These are phyloP conservation scores for Cabera pusaria DNA, from an alignment of 2,888 invertebrate species.

Conservation along the genomic window DNA sequence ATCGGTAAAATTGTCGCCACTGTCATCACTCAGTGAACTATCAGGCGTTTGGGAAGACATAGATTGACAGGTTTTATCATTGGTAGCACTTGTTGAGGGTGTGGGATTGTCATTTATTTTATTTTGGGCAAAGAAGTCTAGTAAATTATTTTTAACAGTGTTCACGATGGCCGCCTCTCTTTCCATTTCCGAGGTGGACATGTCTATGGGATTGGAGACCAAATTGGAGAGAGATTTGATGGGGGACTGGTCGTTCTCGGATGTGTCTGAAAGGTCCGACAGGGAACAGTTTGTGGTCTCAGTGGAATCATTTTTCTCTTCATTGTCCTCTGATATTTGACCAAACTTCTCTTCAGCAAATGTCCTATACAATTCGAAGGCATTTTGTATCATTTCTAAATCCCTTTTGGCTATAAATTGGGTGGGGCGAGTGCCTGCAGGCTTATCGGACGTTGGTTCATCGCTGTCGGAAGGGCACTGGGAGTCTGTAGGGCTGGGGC, in stretches of 20 bases:
- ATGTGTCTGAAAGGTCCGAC: constrained; percentile 61
- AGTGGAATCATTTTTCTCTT: constrained; percentile 57
- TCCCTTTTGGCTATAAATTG: constrained; percentile 63
- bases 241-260: constrained; percentile 80
- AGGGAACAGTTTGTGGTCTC: constrained; percentile 60
- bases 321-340: constrained; percentile 46
- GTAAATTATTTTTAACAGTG: constrained; percentile 70
- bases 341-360: constrained; percentile 68
- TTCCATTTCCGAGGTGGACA: constrained; percentile 38
- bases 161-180: constrained; percentile 58
- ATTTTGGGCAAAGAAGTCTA: constrained; percentile 69
- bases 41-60: constrained; percentile 64
- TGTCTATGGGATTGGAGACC: constrained; percentile 81
- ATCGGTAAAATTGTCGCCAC: constrained; percentile 72
- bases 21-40: constrained; percentile 74
- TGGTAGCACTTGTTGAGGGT: constrained; percentile 60
- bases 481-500: constrained; percentile 56
- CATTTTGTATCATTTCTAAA: constrained; percentile 75
- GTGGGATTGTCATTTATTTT: constrained; percentile 57
- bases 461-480: constrained; percentile 55
- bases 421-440: constrained; percentile 41
- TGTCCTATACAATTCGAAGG: constrained; percentile 70
- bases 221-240: constrained; percentile 86
- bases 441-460: constrained; percentile 46
- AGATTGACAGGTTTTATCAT: constrained; percentile 57